Percentiles rank a stretch among this genome's conserved stretches.
Conservation (phyloP, 2,113 vertebrate genomes). For the Salvelinus alpinus region DNA sequence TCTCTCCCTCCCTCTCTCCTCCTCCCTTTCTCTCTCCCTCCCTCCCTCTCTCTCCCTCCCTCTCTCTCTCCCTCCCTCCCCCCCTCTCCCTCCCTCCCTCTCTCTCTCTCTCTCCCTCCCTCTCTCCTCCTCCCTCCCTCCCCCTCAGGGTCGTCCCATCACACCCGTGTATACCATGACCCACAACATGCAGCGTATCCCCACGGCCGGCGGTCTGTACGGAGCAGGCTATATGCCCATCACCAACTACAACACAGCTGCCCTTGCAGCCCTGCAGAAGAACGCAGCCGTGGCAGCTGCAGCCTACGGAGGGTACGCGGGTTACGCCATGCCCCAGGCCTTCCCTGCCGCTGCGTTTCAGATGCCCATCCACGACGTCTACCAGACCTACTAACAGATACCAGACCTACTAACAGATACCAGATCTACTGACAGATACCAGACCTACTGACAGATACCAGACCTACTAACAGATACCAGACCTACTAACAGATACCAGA, state of each 20-base stretch:
- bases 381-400: slow-evolving; percentile 47
- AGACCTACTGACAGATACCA: too few relatives aligned
- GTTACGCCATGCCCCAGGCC: slow-evolving; percentile 87
- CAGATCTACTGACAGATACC: too few relatives aligned
- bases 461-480: too few relatives aligned
- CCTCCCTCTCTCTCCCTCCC: background rate
- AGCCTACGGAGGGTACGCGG: slow-evolving; percentile 81
- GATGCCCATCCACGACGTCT: slow-evolving; percentile 92
- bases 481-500: too few relatives aligned
- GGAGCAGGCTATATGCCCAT: slow-evolving; percentile 89
- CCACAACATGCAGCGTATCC: slow-evolving; percentile 88
- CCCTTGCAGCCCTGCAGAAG: slow-evolving; percentile 95
- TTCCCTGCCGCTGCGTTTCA: slow-evolving; percentile 88
- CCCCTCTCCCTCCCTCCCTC: background rate
- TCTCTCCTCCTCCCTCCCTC: background rate
- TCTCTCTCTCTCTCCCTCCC: background rate
- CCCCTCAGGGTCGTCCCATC: slow-evolving; percentile 90
- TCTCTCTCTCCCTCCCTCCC: background rate
- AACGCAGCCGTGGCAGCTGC: slow-evolving; percentile 81
- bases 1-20: too few relatives aligned
- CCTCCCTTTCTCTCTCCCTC: too few relatives aligned
- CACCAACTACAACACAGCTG: slow-evolving; percentile 79
- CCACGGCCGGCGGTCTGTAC: slow-evolving; percentile 82
- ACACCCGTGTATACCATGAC: slow-evolving; percentile 95
- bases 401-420: too few relatives aligned